Evolutionary conservation across 2,888 invertebrate genomes (phyloP), one percentile per base, ranked within the genome.

Genomic region (Tetragnatha montana): DNA sequence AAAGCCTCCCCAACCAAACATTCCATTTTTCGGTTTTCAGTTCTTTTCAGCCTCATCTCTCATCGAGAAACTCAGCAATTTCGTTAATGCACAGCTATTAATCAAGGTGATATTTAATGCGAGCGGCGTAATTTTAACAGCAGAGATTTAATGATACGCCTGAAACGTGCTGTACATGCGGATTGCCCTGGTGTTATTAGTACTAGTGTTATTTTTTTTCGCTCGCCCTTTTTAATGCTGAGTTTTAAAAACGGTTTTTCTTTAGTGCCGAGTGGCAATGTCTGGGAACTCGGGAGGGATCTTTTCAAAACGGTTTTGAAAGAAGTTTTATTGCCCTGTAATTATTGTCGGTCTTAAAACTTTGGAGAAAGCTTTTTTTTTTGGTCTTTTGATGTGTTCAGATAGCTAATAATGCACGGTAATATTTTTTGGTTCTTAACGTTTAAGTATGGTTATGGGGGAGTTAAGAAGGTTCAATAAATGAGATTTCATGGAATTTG

Each of bases 141-240:
- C 50, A 76, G 81, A 76, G 87, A 88, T 88, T 88, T 88, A 88
- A 88, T 88, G 87, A 88, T 88, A 88, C 70, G 87, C 50, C n/a
- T 51, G 21, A 51, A 82, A 82, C 87, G 87, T 88, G 87, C 82
- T 14, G 10, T 47, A 78, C 76, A 80, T 88, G 47, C 70, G 60
- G 22, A 82, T 70, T 87, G 49, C 22, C 10, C 22, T 17, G 47
- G n/a, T 17, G 71, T 87, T 81, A 87, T 87, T 86, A 76, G 84
- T 71, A 71, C 51, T 49, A n/a, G 35, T 12, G n/a, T n/a, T n/a
- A n/a, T n/a, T n/a, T 21, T 84, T 84, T 81, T 83, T 73, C 19
- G n/a, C n/a, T 21, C 10, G 21, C 8, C 35, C 35, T 35, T 83
- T 76, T 84, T 69, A 68, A 49, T 49, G 76, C 19, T 8, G 51